Evolutionary conservation across 2,113 vertebrate species (phyloP).

Genomic region (Cephalopterus ornatus): DNA sequence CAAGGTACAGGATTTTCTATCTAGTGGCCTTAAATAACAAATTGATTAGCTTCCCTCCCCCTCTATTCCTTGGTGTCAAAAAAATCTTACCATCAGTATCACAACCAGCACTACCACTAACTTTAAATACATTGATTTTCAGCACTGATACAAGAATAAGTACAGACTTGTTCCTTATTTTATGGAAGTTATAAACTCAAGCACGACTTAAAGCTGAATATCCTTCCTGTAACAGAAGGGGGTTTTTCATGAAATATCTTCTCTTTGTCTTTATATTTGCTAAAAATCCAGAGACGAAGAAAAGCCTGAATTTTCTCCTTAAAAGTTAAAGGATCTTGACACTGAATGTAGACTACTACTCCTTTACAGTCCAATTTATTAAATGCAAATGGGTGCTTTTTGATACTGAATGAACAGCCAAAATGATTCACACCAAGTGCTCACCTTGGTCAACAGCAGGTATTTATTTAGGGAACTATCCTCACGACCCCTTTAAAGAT

Average conservation of each 20-base stretch:
- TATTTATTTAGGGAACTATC: neutral
- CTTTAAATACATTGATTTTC: neutral
- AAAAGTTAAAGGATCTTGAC: neutral
- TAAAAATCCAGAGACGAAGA: neutral
- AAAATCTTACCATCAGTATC: neutral
- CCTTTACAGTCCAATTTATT: neutral
- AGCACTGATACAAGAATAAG: neutral
- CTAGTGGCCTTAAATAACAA: neutral
- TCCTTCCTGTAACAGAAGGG: neutral
- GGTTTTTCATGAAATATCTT: neutral
- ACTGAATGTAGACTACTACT: neutral
- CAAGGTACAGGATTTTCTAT: neutral
- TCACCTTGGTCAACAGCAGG: neutral
- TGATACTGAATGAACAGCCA: neutral
- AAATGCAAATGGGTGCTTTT: neutral
- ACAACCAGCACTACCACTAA: neutral
- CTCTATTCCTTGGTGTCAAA: neutral
- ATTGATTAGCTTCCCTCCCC: neutral
- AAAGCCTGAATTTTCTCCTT: neutral
- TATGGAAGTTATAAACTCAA: neutral
- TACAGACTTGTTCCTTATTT: neutral
- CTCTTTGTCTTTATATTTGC: neutral
- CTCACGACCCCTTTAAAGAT: neutral
- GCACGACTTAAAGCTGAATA: neutral
- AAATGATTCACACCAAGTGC: neutral